Conservation (phyloP, 1,140 invertebrate genomes). For the Scylla paramamosain region DNA sequence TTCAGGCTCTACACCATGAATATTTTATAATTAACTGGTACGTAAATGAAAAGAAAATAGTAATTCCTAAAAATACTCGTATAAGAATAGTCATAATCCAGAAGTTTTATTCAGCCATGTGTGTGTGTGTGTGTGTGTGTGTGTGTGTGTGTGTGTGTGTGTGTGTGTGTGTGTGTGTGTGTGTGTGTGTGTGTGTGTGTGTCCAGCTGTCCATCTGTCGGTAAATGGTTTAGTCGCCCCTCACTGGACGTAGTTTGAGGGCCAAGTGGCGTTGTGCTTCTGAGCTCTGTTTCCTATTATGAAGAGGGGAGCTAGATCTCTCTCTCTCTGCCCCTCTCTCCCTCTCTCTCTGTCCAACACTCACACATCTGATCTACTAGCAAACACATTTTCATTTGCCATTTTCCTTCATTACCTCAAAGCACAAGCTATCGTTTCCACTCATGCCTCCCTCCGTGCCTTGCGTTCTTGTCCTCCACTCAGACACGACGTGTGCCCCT, state of each 20-base stretch:
- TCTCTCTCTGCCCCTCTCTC: slow-evolving; percentile 5
- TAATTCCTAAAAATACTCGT: too few relatives aligned
- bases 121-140: slow-evolving; percentile 23
- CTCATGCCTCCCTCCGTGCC: background rate
- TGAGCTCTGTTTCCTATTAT: background rate
- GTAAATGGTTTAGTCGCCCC: background rate
- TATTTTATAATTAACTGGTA: too few relatives aligned
- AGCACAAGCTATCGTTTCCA: background rate
- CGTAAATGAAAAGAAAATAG: too few relatives aligned
- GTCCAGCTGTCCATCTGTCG: background rate
- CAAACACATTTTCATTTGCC: background rate
- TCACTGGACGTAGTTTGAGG: background rate
- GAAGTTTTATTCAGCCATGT: background rate
- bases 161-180: slow-evolving; percentile 20
- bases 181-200: slow-evolving; percentile 20
- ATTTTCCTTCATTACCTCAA: background rate
- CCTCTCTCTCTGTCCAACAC: background rate
- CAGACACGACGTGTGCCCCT: background rate
- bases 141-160: slow-evolving; percentile 34
- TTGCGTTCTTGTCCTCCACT: background rate
- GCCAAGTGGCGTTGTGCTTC: background rate
- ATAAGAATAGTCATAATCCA: too few relatives aligned
- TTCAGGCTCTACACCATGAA: too few relatives aligned
- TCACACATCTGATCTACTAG: background rate
- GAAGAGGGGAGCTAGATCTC: background rate